Base-by-base conservation (phyloP, 2,113 vertebrate genomes). In the Prunella himalayana region DNA sequence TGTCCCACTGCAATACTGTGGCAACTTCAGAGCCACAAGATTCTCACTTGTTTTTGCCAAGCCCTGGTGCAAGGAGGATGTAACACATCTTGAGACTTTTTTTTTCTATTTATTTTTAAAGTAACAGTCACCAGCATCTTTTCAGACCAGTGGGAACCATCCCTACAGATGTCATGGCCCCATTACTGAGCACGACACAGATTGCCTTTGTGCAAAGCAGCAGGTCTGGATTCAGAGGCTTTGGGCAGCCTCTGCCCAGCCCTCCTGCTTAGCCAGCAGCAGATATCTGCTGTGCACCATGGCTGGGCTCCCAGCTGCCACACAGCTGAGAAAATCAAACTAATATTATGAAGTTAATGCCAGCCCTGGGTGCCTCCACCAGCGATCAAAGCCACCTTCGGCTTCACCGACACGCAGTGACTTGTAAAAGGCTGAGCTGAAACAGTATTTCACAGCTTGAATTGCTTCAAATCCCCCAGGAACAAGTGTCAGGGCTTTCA, bases 401-500 rank as follows among this genome's bases (percentile, higher is more conserved):
- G 83, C 86, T 76, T 22, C 42, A 60, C 79, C 59, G 30, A 9
- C 83, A 37, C 2, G 3, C 66, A 71, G 90, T 3, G 72, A 35
- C 94, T 88, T 42, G 90, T 35, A 61, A 80, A 68, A 68, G 21
- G 61, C 87, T 60, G 87, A 94, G 72, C 89, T 51, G 87, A 57
- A 72, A 35, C 66, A 30, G 81, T 87, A 91, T 95, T 92, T 91
- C 94, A 86, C 6, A 45, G 73, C 66, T 72, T 61, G 91, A 95
- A 91, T 87, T 87, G 82, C 92, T 82, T 66, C 71, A 44, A 82
- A 45, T 90, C 94, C 90, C 93, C 42, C 6, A 54, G 92, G 94
- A 95, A 65, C 71, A 68, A 92, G 84, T 66, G 93, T 80, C 93
- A 66, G 87, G 85, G 37, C 90, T 95, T 85, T n/a, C 93, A 89